phyloP scores from a whole-genome alignment of 30 jellyfish, hydroid and myxozoan genomes.

The Nemopilema nomurai region DNA sequence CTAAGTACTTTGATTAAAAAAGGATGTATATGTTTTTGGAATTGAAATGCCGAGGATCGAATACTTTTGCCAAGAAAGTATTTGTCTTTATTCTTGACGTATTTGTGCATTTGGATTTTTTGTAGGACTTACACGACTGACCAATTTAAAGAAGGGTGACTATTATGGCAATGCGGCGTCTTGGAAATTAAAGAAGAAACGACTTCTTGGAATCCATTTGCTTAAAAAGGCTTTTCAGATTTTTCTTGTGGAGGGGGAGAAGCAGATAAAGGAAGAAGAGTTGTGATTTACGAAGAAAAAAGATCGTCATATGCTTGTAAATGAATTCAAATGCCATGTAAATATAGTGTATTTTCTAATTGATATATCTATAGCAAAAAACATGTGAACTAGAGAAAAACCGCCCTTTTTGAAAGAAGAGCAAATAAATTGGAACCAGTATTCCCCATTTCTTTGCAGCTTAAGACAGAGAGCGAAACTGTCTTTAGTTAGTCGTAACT shows the following conservation, averaged over 20 bases:
- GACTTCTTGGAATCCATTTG: constrained; percentile 80
- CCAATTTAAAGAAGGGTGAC: constrained; percentile 81
- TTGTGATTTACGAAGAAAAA: constrained; percentile 1
- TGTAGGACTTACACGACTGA: constrained; percentile 80
- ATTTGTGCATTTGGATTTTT: not conserved
- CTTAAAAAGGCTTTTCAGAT: constrained; percentile 82
- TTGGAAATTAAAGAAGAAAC: constrained; percentile 71
- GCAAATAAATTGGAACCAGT: too few species aligned
- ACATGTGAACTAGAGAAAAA: not conserved
- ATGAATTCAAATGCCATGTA: not conserved
- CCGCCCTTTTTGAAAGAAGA: too few species aligned
- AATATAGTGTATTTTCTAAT: not conserved
- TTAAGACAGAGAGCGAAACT: too few species aligned
- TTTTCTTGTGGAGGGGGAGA: constrained; percentile 81
- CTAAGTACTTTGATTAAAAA: too few species aligned
- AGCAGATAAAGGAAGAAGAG: constrained; percentile 70
- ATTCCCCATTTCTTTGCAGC: too few species aligned
- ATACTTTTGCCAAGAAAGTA: not conserved
- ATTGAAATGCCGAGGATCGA: not conserved
- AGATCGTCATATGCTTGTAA: not conserved
- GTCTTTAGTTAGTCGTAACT: too few species aligned
- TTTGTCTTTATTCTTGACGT: not conserved
- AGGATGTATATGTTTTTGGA: too few species aligned
- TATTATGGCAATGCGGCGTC: constrained; percentile 84
- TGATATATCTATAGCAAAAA: not conserved